These are phyloP conservation scores for Cephus pulcher DNA, from an alignment of 2,888 invertebrate species.

Conservation along the genomic window DNA sequence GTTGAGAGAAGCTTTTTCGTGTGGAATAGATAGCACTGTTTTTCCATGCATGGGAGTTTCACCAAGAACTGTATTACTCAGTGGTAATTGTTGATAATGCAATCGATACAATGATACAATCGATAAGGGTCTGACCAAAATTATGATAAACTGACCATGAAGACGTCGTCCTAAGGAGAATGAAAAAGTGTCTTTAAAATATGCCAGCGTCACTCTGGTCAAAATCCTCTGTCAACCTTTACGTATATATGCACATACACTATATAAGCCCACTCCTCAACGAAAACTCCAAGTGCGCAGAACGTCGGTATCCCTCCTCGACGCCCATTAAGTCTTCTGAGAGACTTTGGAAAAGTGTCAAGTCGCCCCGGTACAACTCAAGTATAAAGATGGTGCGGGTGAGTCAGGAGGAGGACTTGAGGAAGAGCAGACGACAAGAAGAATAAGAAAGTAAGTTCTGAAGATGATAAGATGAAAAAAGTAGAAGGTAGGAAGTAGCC, in stretches of 20 bases:
- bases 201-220: too few species aligned
- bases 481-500: neutral
- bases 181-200: neutral
- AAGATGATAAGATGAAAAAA: neutral
- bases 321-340: neutral
- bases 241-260: too few species aligned
- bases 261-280: too few species aligned
- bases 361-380: too few species aligned
- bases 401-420: neutral
- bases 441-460: neutral
- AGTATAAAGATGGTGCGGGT: neutral
- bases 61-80: too few species aligned
- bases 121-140: neutral
- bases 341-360: neutral
- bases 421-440: too few species aligned
- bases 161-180: neutral
- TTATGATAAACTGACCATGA: neutral
- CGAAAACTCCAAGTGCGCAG: too few species aligned
- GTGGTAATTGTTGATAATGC: neutral
- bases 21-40: too few species aligned
- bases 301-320: slow-evolving; percentile 1
- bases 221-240: too few species aligned
- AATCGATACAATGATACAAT: neutral
- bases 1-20: neutral
- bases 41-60: too few species aligned